These are phyloP conservation scores for Drosophila mojavensis DNA, from an alignment of 1,140 invertebrate species.

Conservation along the genomic window DNA sequence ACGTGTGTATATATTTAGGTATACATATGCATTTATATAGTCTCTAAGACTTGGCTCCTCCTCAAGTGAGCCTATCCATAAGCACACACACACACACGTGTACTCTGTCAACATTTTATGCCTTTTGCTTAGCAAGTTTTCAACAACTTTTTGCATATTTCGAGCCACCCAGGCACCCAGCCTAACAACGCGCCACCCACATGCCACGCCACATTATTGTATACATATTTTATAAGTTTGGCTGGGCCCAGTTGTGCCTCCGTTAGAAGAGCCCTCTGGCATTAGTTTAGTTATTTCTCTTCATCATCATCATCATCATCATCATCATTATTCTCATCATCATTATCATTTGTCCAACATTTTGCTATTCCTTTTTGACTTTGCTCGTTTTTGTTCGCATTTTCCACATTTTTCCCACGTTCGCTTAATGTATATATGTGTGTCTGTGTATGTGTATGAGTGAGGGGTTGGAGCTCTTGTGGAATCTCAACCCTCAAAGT, in stretches of 20 bases:
- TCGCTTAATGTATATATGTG: conserved; percentile 16
- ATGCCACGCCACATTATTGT: conserved; percentile 54
- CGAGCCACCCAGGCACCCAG: conserved; percentile 16
- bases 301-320: conserved; percentile 33
- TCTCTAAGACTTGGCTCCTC: conserved; percentile 33
- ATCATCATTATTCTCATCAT: conserved; percentile 21
- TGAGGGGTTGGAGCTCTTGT: conserved; percentile 5
- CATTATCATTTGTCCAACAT: conserved; percentile 18
- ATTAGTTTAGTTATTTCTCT: conserved; percentile 64
- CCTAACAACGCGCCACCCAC: background rate
- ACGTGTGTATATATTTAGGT: background rate
- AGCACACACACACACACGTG: conserved; percentile 1
- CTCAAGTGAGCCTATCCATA: conserved; percentile 6
- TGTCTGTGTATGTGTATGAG: too few species aligned
- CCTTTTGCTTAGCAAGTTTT: conserved; percentile 59
- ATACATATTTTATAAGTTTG: conserved; percentile 72
- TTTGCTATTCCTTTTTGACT: conserved; percentile 42
- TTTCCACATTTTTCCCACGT: conserved; percentile 65
- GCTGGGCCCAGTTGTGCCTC: conserved; percentile 20
- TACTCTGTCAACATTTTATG: conserved; percentile 53
- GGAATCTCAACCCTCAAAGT: conserved; percentile 40
- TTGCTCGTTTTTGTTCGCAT: conserved; percentile 46
- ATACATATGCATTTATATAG: conserved; percentile 7
- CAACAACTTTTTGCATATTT: conserved; percentile 76
- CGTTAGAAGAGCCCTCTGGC: conserved; percentile 21